A percentile compares a stretch with the other conserved stretches of the same genome.
These are phyloP conservation scores for Pogona vitticeps DNA, from an alignment of 2,113 vertebrate species.

Conservation along the genomic window DNA sequence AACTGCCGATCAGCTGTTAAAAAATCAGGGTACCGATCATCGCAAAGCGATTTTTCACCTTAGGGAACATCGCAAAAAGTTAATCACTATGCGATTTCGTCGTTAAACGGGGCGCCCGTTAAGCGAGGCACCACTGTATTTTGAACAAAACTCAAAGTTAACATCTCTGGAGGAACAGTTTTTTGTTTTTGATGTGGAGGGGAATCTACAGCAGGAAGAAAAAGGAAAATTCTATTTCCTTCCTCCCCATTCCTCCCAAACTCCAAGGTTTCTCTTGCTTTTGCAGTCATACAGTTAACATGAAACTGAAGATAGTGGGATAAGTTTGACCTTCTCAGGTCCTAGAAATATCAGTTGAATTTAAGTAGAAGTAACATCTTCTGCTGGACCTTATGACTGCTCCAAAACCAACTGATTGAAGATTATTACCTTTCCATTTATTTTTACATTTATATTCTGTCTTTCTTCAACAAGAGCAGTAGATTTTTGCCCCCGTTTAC, in stretches of 20 bases:
- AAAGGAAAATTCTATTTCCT: neutral
- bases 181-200: neutral
- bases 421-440: neutral
- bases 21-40: too few species aligned
- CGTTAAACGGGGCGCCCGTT: too few species aligned
- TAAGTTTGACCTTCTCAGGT: neutral
- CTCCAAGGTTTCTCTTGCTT: neutral
- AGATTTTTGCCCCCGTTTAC: slow-evolving; percentile 17
- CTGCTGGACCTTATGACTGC: neutral
- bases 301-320: neutral
- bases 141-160: neutral
- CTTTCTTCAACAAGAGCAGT: neutral
- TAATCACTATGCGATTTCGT: too few species aligned
- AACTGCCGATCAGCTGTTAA: too few species aligned
- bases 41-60: too few species aligned
- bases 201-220: neutral
- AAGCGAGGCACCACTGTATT: too few species aligned
- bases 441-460: neutral
- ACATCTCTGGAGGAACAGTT: neutral
- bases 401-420: slow-evolving; percentile 2
- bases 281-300: neutral
- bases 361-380: neutral
- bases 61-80: too few species aligned
- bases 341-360: neutral
- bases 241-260: too few species aligned